phyloP scores from a whole-genome alignment of 2,113 vertebrate genomes.

The Tragelaphus buxtoni region DNA sequence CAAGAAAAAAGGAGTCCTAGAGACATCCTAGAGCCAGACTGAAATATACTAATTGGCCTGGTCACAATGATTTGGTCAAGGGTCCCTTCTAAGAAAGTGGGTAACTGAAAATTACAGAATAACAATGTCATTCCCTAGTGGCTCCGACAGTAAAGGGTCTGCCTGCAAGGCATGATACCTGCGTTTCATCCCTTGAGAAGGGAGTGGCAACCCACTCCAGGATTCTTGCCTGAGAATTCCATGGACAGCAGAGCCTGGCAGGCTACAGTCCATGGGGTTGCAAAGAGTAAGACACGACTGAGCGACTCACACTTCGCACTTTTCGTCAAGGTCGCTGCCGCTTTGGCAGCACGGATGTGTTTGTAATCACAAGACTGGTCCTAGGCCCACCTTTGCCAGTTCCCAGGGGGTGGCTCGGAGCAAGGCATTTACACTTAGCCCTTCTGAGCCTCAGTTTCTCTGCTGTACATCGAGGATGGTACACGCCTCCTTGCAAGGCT shows the following conservation, averaged over 20 bases:
- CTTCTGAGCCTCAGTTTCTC: neutral
- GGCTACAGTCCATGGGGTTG: neutral
- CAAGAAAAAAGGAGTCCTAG: constrained; percentile 3
- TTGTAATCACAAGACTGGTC: neutral
- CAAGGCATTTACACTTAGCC: neutral
- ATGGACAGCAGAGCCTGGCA: neutral
- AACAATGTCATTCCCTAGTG: neutral
- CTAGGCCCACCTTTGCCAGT: neutral
- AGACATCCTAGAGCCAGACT: neutral
- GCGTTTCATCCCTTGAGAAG: neutral
- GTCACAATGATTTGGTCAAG: constrained; percentile 7
- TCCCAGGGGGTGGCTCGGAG: neutral
- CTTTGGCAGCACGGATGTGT: neutral
- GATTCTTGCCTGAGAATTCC: neutral
- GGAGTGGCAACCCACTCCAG: neutral
- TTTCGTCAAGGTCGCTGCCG: neutral
- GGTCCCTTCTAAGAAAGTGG: neutral
- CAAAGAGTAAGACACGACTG: neutral
- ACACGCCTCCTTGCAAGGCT: neutral
- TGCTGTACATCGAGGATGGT: neutral
- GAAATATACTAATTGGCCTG: neutral
- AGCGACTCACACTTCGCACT: neutral
- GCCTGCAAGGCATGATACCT: neutral
- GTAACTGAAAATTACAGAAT: neutral
- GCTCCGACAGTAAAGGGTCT: neutral